phyloP scores from a whole-genome alignment of 2,113 vertebrate genomes.

The Lethenteron reissneri region DNA sequence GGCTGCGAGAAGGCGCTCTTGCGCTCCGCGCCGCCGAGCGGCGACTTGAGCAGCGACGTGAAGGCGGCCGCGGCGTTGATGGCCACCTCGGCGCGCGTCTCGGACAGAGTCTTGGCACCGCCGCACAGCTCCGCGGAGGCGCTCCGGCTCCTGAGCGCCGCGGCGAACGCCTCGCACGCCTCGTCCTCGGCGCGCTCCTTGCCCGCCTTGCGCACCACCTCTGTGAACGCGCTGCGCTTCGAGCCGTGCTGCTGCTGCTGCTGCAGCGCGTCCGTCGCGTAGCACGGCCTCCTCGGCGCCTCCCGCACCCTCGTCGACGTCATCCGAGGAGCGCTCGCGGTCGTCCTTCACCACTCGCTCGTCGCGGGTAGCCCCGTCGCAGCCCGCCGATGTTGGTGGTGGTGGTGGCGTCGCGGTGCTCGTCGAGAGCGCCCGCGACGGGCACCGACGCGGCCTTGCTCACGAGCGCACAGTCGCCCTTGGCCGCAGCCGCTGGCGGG shows the following conservation, averaged over 20 bases:
- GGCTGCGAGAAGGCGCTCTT: constrained; percentile 88
- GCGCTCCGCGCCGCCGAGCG: constrained; percentile 28
- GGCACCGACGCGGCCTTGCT: no score
- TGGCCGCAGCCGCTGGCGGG: no score
- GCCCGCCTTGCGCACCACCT: constrained; percentile 31
- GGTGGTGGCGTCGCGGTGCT: no score
- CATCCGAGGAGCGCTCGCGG: background rate
- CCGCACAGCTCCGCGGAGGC: constrained; percentile 10
- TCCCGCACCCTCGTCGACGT: background rate
- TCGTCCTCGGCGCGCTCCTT: background rate
- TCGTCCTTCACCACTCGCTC: no score
- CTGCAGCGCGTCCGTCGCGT: constrained; percentile 23
- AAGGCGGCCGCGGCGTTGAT: constrained; percentile 42
- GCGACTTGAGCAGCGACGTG: constrained; percentile 43
- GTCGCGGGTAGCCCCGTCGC: no score
- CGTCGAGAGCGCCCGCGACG: no score
- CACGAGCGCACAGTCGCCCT: no score
- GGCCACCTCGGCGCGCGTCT: constrained; percentile 12
- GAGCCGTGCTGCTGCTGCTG: constrained; percentile 29
- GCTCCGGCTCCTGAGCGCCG: background rate
- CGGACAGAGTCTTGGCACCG: constrained; percentile 5
- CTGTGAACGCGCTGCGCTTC: constrained; percentile 79
- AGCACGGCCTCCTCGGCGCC: background rate
- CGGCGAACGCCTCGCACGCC: background rate
- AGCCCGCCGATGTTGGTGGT: no score